Conservation (phyloP, 2,888 invertebrate genomes). For the Auanema freiburgensis region DNA sequence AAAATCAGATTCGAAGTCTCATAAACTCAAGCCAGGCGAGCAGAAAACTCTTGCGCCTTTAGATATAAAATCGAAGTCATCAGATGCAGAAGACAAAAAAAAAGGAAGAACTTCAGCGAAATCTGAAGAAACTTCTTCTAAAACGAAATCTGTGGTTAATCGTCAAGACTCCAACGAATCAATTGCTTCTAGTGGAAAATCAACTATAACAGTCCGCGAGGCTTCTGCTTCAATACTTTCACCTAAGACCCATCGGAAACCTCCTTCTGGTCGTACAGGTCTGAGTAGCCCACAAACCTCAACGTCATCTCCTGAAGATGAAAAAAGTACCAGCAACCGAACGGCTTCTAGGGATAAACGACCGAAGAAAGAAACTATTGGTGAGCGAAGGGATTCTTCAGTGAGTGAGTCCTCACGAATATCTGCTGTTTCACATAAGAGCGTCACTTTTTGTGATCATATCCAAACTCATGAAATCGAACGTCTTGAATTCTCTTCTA, state of each 20-base stretch:
- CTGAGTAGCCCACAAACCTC: neutral
- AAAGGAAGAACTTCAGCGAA: too few relatives aligned
- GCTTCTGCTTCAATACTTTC: neutral
- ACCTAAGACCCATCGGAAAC: neutral
- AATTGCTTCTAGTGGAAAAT: constrained; percentile 16
- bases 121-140: neutral
- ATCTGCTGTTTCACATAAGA: constrained; percentile 37
- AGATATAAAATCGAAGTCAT: constrained; percentile 9
- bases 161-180: constrained; percentile 12
- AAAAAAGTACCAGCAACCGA: neutral
- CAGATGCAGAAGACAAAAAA: too few relatives aligned
- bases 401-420: constrained; percentile 41
- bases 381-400: constrained; percentile 47
- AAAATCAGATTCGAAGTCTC: neutral
- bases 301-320: constrained; percentile 15
- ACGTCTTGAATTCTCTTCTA: constrained; percentile 28
- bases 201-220: constrained; percentile 17
- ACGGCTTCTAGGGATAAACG: neutral
- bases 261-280: neutral
- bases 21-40: neutral
- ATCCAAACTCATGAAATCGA: constrained; percentile 49
- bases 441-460: constrained; percentile 49
- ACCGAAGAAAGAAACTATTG: constrained; percentile 25
- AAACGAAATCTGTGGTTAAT: neutral
- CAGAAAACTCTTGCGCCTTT: neutral